A percentile compares a stretch with the other conserved stretches of the same genome.
Conservation (phyloP, 2,113 vertebrate genomes). For the Albula goreensis region DNA sequence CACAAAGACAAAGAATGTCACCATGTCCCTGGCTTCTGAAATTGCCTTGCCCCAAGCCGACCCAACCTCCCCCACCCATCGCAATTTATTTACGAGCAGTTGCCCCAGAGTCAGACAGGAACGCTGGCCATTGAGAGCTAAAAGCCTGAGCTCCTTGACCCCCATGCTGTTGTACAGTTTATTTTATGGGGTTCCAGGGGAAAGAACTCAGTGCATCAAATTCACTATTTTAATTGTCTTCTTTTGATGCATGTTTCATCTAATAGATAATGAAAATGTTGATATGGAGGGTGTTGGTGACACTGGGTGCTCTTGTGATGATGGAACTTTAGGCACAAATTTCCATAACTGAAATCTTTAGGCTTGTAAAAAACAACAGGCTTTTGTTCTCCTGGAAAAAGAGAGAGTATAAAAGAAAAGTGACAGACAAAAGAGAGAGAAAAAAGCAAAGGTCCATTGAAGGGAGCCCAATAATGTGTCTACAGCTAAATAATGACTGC, state of each 20-base stretch:
- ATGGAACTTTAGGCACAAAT: neutral
- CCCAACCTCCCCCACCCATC: too few species aligned
- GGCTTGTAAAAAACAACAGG: neutral
- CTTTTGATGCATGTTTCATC: neutral
- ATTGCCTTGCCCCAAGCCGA: neutral
- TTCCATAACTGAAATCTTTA: neutral
- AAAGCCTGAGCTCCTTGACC: neutral
- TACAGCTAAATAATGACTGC: constrained; percentile 6
- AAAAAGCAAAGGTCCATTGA: constrained; percentile 2
- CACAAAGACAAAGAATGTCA: neutral
- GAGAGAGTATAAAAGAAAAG: neutral
- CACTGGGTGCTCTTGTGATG: neutral
- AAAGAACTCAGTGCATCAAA: constrained; percentile 6
- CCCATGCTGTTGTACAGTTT: constrained; percentile 16
- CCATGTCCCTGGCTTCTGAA: neutral
- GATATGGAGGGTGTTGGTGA: neutral
- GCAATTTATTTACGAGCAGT: constrained; percentile 19
- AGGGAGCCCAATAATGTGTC: constrained; percentile 16
- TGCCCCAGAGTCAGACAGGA: constrained; percentile 21
- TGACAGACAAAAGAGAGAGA: neutral
- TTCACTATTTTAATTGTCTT: neutral
- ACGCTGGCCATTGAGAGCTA: neutral
- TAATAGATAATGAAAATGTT: neutral
- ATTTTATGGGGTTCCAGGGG: constrained; percentile 1
- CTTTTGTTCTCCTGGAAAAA: neutral